These are phyloP conservation scores for Zaprionus africanus DNA, from an alignment of 1,140 invertebrate genomes.

Conservation along the genomic window DNA sequence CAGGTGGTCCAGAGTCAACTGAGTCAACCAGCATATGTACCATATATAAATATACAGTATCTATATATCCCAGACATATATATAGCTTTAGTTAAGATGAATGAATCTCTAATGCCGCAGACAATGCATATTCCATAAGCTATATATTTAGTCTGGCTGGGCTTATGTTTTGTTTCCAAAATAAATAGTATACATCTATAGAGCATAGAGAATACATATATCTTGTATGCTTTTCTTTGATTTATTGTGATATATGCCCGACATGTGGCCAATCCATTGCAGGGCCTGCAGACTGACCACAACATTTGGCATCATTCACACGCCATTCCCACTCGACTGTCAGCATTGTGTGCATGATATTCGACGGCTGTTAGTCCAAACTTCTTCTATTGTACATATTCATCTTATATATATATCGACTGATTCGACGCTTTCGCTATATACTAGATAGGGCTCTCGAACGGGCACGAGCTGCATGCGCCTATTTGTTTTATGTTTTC, in stretches of 20 bases:
- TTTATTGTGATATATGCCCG: slow-evolving; percentile 72
- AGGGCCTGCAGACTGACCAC: slow-evolving; percentile 20
- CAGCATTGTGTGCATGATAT: slow-evolving; percentile 48
- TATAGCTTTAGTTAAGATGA: slow-evolving; percentile 44
- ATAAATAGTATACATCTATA: slow-evolving; percentile 12
- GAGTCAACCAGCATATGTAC: slow-evolving; percentile 5
- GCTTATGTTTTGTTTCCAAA: slow-evolving; percentile 48
- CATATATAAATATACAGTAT: neutral
- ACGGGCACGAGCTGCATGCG: slow-evolving; percentile 43
- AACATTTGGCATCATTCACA: slow-evolving; percentile 61
- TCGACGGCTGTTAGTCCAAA: slow-evolving; percentile 22
- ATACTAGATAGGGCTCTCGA: slow-evolving; percentile 30
- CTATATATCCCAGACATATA: slow-evolving; percentile 11
- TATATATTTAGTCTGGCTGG: slow-evolving; percentile 35
- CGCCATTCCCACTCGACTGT: slow-evolving; percentile 9
- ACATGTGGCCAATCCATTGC: slow-evolving; percentile 42
- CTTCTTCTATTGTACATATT: slow-evolving; percentile 8
- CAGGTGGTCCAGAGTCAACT: slow-evolving; percentile 59
- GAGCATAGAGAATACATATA: slow-evolving; percentile 15
- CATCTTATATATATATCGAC: slow-evolving; percentile 13
- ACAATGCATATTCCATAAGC: slow-evolving; percentile 45
- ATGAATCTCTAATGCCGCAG: slow-evolving; percentile 63
- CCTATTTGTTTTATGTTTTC: slow-evolving; percentile 49
- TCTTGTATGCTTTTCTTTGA: slow-evolving; percentile 49
- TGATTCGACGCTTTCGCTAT: slow-evolving; percentile 34